Evolutionary conservation across 2,888 invertebrate genomes (phyloP).

Genomic region (Meta bourneti): DNA sequence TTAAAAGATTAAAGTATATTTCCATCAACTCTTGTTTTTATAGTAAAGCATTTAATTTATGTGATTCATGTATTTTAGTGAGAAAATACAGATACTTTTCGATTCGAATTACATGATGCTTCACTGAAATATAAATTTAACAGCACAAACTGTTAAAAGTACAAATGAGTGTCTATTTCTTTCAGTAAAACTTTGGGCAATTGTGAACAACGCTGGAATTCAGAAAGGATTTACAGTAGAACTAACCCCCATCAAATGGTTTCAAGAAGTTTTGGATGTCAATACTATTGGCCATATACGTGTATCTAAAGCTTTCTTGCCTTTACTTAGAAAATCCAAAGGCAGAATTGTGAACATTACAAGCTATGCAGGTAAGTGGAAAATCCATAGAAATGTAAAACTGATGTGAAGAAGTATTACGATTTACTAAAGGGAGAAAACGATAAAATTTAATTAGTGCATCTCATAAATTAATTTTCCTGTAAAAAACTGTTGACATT

Average conservation of each 20-base stretch:
- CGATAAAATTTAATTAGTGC: no score
- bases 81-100: neutral
- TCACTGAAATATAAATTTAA: neutral
- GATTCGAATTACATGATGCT: neutral
- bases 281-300: slow-evolving; percentile 80
- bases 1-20: no score
- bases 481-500: no score
- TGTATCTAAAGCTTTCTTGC: slow-evolving; percentile 79
- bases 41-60: neutral
- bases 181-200: slow-evolving; percentile 81
- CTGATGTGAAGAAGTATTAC: no score
- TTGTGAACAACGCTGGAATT: slow-evolving; percentile 83
- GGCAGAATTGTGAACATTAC: slow-evolving; percentile 79
- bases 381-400: no score
- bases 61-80: neutral
- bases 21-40: no score
- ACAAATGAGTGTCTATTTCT: neutral
- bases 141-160: neutral
- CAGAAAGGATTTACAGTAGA: slow-evolving; percentile 82
- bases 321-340: slow-evolving; percentile 78
- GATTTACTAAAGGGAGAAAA: no score
- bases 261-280: slow-evolving; percentile 79
- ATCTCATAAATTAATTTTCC: no score
- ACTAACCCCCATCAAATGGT: slow-evolving; percentile 81
- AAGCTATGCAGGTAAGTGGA: slow-evolving; percentile 79